Evolutionary conservation across 2,113 vertebrate genomes (phyloP), one percentile per base, ranked within the genome.

Genomic region (Dermatemys mawii): DNA sequence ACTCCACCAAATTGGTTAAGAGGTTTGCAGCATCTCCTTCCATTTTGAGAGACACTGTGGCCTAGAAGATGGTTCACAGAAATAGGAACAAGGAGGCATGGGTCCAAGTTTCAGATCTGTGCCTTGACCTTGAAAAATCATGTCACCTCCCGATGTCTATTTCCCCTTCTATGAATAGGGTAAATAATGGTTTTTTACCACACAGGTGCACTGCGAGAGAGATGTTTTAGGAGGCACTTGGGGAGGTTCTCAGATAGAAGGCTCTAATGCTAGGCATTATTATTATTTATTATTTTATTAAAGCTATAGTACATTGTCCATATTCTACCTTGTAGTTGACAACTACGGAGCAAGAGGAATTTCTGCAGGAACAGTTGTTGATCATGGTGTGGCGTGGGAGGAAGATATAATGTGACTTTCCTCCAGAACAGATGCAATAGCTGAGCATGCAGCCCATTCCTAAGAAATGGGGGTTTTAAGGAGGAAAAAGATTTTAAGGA

Each of bases 61-160:
- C 67, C 80, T 11, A 38, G n/a, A 38, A 11, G n/a, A 70, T 49
- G 3, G 13, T 19, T 1, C 2, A 11, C 0, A 0, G 6, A 41
- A 60, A 6, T 29, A 92, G 54, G 35, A 70, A 35, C 1, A 1
- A 70, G 63, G 35, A 22, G 63, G 38, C 5, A 3, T 2, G 44
- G 12, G 22, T 84, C 44, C 54, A 41, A 6, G 27, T 44, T 2
- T 5, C 2, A 8, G 22, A 35, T 1, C 55, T 44, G 73, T 4
- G 49, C 22, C n/a, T 19, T 78, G 2, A 6, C 78, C 21, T 1
- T 41, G 67, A 0, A 21, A 1, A 89, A 5, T 86, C 9, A 6
- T 6, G 1, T 16, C 76, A 4, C 88, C 51, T 22, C 17, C 51
- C 12, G 14, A 0, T 35, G 27, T 10, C 90, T 93, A 0, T 83